Evolutionary conservation across 2,888 invertebrate genomes (phyloP).

Genomic region (Tachina fera): DNA sequence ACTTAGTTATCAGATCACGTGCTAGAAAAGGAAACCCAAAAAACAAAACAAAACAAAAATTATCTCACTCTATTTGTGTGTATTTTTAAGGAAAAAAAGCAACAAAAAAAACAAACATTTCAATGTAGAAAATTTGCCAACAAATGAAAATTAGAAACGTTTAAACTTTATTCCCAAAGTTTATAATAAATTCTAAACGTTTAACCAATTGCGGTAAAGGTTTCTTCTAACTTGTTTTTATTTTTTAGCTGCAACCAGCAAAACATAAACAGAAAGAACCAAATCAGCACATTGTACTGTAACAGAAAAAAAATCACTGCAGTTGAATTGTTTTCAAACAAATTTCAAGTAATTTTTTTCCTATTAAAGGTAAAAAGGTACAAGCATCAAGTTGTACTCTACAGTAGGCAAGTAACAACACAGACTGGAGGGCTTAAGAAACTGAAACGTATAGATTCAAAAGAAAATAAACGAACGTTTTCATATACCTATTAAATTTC

Average conservation of each 20-base stretch:
- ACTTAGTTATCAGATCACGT: slow-evolving; percentile 63
- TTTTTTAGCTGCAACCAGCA: background rate
- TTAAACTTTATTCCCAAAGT: slow-evolving; percentile 56
- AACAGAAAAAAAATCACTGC: slow-evolving; percentile 12
- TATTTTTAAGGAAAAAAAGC: background rate
- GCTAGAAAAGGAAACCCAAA: slow-evolving; percentile 23
- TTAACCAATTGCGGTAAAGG: slow-evolving; percentile 56
- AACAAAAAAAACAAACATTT: no score
- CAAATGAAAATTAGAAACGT: slow-evolving; percentile 53
- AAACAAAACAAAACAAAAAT: slow-evolving; percentile 32
- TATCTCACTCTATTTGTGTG: slow-evolving; percentile 25
- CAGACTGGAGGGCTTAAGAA: no score
- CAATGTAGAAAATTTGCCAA: slow-evolving; percentile 33
- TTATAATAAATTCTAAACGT: slow-evolving; percentile 60
- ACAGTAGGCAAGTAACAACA: background rate
- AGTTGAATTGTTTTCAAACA: slow-evolving; percentile 56
- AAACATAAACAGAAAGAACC: slow-evolving; percentile 12
- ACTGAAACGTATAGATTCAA: no score
- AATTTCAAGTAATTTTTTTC: slow-evolving; percentile 12
- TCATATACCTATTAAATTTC: no score
- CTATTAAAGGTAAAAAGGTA: background rate
- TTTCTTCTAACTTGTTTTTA: slow-evolving; percentile 16
- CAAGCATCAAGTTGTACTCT: background rate
- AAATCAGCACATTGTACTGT: slow-evolving; percentile 23
- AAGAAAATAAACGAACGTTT: no score